Conservation (phyloP, 2,797 vertebrate species). For the Trachurus trachurus region DNA sequence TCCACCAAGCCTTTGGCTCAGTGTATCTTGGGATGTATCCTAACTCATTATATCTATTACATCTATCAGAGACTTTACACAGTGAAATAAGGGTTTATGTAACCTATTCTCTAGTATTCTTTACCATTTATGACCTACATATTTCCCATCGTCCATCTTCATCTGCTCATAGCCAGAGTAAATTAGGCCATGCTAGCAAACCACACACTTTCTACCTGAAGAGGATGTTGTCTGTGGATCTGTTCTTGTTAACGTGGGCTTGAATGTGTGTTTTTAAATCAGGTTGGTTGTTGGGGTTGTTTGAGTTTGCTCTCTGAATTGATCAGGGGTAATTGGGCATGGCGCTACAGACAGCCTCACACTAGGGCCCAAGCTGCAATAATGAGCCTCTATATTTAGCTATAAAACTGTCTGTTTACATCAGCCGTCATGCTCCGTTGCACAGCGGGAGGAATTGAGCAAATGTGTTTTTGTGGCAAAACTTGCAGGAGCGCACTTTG, state of each 20-base stretch:
- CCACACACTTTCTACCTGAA: constrained; percentile 25
- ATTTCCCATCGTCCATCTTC: constrained; percentile 41
- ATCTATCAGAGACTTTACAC: constrained; percentile 32
- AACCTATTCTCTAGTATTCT: constrained; percentile 53
- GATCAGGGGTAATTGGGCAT: constrained; percentile 70
- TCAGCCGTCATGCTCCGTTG: constrained; percentile 49
- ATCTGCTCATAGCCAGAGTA: constrained; percentile 32
- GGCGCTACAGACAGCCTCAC: constrained; percentile 37
- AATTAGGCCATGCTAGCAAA: constrained; percentile 45
- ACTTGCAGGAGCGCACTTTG: constrained; percentile 19
- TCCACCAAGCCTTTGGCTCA: constrained; percentile 17
- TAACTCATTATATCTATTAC: constrained; percentile 39
- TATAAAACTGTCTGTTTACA: constrained; percentile 70
- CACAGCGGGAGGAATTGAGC: constrained; percentile 41
- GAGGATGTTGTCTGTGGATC: constrained; percentile 25
- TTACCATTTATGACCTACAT: constrained; percentile 55
- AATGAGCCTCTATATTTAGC: constrained; percentile 66
- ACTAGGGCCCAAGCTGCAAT: constrained; percentile 53
- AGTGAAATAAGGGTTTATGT: constrained; percentile 32
- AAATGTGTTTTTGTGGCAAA: constrained; percentile 42
- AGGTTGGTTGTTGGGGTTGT: constrained; percentile 45
- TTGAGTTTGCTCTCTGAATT: constrained; percentile 55
- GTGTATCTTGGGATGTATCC: constrained; percentile 32
- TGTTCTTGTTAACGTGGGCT: constrained; percentile 40
- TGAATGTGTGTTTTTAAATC: constrained; percentile 40